phyloP scores from a whole-genome alignment of 2,888 invertebrate species.

The Endomychus coccineus region DNA sequence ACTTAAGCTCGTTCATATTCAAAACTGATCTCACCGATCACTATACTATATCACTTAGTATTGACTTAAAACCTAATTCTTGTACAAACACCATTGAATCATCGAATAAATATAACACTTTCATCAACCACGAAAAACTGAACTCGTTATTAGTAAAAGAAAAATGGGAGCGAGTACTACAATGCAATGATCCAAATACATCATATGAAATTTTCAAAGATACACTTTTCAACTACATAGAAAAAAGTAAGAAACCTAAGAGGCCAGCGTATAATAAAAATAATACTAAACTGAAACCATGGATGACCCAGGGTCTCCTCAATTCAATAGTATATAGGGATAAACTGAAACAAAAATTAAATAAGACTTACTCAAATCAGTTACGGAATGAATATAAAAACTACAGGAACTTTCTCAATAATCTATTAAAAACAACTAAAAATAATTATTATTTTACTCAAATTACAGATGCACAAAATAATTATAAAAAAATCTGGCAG shows the following conservation, averaged over 20 bases:
- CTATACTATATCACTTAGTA: too few relatives aligned
- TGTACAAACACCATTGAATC: too few relatives aligned
- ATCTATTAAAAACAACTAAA: constrained; percentile 3
- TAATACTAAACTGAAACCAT: constrained; percentile 1
- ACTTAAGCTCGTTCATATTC: neutral
- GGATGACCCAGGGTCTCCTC: constrained; percentile 4
- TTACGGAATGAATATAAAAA: constrained; percentile 6
- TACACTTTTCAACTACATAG: neutral
- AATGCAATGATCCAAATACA: neutral
- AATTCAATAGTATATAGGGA: constrained; percentile 1
- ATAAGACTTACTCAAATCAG: neutral
- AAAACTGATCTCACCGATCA: constrained; percentile 6
- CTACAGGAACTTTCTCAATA: constrained; percentile 4
- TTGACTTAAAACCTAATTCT: too few relatives aligned
- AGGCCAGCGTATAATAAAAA: neutral
- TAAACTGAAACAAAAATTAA: constrained; percentile 4
- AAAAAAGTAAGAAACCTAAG: neutral
- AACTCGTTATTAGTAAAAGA: too few relatives aligned
- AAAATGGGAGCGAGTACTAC: neutral
- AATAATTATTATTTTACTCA: constrained; percentile 2
- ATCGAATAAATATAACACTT: too few relatives aligned
- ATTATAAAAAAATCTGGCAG: constrained; percentile 2
- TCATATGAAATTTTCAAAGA: constrained; percentile 4
- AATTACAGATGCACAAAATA: neutral
- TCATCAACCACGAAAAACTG: too few relatives aligned